Evolutionary conservation across 1,140 invertebrate species (phyloP).

Genomic region (Magallana ariakensis): DNA sequence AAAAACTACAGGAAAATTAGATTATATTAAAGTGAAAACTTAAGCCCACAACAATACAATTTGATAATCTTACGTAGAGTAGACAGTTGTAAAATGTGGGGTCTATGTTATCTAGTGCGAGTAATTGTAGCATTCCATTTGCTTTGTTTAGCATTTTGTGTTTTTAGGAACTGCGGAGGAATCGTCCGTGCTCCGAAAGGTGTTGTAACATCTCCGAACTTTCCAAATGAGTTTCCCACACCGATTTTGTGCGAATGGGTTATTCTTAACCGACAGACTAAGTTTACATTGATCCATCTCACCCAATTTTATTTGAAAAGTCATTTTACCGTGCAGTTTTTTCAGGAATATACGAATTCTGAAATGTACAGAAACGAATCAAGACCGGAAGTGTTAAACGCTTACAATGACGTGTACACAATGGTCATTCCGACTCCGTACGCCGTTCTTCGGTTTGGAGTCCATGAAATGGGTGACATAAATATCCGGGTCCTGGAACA

Average conservation of each 20-base stretch:
- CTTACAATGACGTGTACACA: conserved; percentile 65
- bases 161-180: conserved; percentile 68
- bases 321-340: conserved; percentile 90
- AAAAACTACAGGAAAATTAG: too few relatives aligned
- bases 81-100: background rate
- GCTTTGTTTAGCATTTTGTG: background rate
- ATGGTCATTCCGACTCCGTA: conserved; percentile 86
- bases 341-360: conserved; percentile 80
- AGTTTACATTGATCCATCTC: conserved; percentile 89
- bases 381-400: conserved; percentile 78
- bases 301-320: conserved; percentile 92
- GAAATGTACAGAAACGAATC: conserved; percentile 66
- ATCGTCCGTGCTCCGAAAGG: conserved; percentile 63
- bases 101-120: background rate
- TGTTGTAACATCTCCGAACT: conserved; percentile 89
- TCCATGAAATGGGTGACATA: conserved; percentile 86
- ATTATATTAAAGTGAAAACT: too few relatives aligned
- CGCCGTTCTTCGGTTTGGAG: conserved; percentile 89
- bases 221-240: conserved; percentile 88
- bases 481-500: conserved; percentile 90
- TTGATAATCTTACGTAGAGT: too few relatives aligned
- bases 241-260: conserved; percentile 92
- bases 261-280: conserved; percentile 85
- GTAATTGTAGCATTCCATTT: background rate
- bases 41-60: too few relatives aligned